Percentiles rank a stretch among this genome's conserved stretches.
phyloP scores from a whole-genome alignment of 2,113 vertebrate genomes.

The Saimiri boliviensis region DNA sequence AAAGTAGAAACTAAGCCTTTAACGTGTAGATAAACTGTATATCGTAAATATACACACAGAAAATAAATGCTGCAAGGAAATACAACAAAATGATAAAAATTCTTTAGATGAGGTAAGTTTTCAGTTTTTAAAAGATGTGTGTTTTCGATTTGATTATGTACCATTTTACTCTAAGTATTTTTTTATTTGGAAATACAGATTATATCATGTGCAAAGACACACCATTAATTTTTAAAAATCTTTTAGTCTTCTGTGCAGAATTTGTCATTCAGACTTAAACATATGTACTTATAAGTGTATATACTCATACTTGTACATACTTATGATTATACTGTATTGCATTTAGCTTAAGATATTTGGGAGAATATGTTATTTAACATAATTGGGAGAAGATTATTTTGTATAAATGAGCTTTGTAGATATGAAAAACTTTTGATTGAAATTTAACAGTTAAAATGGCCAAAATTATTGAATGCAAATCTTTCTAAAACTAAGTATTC shows the following conservation, averaged over 20 bases:
- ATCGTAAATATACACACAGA: neutral
- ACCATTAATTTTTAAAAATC: neutral
- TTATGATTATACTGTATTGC: neutral
- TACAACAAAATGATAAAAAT: neutral
- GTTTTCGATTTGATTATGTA: neutral
- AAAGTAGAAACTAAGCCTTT: neutral
- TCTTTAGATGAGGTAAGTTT: neutral
- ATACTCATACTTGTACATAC: neutral
- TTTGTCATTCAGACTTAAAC: neutral
- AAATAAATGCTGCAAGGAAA: neutral
- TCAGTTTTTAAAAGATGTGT: neutral
- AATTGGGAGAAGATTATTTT: neutral
- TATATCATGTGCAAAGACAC: neutral
- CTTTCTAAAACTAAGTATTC: neutral
- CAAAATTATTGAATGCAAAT: neutral
- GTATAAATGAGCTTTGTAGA: neutral
- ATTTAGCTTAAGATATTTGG: neutral
- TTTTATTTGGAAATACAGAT: slow-evolving; percentile 12
- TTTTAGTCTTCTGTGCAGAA: neutral
- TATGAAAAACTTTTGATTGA: neutral
- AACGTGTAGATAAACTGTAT: neutral
- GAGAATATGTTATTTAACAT: neutral
- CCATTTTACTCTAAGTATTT: neutral
- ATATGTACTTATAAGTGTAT: neutral
- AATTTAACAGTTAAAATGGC: neutral